Evolutionary conservation across 2,113 vertebrate species (phyloP), one percentile per base, ranked within the genome.

Genomic region (Nyctereutes procyonoides): DNA sequence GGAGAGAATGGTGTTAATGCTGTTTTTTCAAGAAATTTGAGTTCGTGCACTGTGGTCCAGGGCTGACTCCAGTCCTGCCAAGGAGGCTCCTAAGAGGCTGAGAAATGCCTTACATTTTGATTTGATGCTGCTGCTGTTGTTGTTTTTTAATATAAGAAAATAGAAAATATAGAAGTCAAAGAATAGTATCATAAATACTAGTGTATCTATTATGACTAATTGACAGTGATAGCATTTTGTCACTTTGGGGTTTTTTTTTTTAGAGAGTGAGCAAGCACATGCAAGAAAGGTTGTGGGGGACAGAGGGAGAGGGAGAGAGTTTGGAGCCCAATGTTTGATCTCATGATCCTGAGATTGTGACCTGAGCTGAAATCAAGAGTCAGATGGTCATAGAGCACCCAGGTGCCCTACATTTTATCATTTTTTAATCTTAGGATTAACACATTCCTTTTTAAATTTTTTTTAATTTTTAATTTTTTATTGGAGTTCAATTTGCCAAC

Each of bases 1-100:
- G 55, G 73, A 56, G 80, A 4, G 0, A 0, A 22, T 5, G 4
- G 28, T 0, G 5, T 4, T 10, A 3, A 4, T 3, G 30, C 28
- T 12, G 48, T 26, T 63, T 20, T 9, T 48, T 51, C 32, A 32
- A 24, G 88, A 20, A 5, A 12, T 17, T 26, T 5, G 17, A 32
- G 8, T 43, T 15, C 0, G 4, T 56, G n/a, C 3, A 20, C 10
- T 5, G 26, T 10, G 51, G 13, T 8, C 63, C 26, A 0, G 8
- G 32, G 48, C 22, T 0, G 15, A 71, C 16, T 1, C 53, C 73
- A 1, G 1, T 5, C 30, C 48, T 5, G 30, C 28, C 77, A 26
- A 38, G 24, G 55, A 53, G 26, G 12, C n/a, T 22, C 69, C 58
- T 38, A 12, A 38, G 93, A 60, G 32, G 28, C 51, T 4, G 5